phyloP scores from a whole-genome alignment of 2,797 vertebrate genomes.

The Helarctos malayanus region DNA sequence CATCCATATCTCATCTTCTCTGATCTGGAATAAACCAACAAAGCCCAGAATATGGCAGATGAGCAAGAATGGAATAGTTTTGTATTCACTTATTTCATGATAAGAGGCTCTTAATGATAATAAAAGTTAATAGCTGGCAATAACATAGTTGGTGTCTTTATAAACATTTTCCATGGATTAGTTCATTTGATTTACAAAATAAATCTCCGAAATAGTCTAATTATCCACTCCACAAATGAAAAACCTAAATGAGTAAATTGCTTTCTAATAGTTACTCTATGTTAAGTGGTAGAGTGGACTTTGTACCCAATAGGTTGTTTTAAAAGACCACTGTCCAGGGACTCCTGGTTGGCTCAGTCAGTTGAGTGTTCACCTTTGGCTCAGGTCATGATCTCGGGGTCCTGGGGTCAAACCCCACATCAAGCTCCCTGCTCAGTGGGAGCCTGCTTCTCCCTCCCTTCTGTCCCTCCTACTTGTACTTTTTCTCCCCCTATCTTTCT shows the following conservation, averaged over 20 bases:
- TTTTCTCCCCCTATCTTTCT: no score
- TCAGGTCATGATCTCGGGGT: no score
- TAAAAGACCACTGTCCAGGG: not conserved
- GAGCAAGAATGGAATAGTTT: not conserved
- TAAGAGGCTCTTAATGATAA: not conserved
- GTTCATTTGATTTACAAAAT: not conserved
- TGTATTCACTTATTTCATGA: not conserved
- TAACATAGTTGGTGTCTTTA: not conserved
- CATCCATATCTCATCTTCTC: no score
- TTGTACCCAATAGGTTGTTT: not conserved
- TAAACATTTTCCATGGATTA: not conserved
- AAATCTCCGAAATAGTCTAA: not conserved
- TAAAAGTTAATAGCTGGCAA: not conserved
- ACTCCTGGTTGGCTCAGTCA: no score
- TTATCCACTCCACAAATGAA: not conserved
- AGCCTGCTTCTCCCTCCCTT: no score
- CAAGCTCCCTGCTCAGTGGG: no score
- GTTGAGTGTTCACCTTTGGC: no score
- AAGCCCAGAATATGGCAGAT: no score
- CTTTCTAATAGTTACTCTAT: rapidly evolving
- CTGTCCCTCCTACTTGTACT: no score
- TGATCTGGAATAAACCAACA: no score
- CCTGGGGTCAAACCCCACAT: no score
- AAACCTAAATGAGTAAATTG: not conserved
- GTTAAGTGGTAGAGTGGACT: rapidly evolving